These are phyloP conservation scores for Thecophora atra DNA, from an alignment of 2,888 invertebrate species.

Conservation along the genomic window DNA sequence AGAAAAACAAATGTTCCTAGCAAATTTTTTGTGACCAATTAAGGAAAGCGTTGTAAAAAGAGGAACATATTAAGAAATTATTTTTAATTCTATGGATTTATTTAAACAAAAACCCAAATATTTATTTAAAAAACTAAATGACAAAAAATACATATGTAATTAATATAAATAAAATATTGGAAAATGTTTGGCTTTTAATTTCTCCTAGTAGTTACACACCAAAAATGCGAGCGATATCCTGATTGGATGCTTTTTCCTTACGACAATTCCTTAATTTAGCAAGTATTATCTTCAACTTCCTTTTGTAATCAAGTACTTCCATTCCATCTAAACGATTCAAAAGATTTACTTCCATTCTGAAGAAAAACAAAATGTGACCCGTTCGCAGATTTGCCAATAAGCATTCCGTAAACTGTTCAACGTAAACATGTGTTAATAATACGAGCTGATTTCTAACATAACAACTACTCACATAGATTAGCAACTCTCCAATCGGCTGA, in stretches of 20 bases:
- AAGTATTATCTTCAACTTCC: constrained; percentile 1
- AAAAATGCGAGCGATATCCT: too few relatives aligned
- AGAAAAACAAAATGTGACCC: constrained; percentile 8
- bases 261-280: not conserved
- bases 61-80: too few relatives aligned
- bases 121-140: too few relatives aligned
- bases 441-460: not conserved
- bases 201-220: too few relatives aligned
- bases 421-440: not conserved
- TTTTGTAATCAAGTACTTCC: not conserved
- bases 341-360: constrained; percentile 15
- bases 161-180: too few relatives aligned
- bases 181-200: too few relatives aligned
- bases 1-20: too few relatives aligned
- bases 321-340: constrained; percentile 9
- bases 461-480: constrained; percentile 44
- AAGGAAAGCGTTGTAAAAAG: too few relatives aligned
- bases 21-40: too few relatives aligned
- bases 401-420: constrained; percentile 3
- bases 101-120: too few relatives aligned
- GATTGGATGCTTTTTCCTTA: not conserved
- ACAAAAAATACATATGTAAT: too few relatives aligned
- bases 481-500: constrained; percentile 30
- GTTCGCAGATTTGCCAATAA: not conserved
- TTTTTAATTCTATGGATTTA: too few relatives aligned